Base-by-base conservation (phyloP, 2,113 vertebrate genomes). In the Miniopterus natalensis region DNA sequence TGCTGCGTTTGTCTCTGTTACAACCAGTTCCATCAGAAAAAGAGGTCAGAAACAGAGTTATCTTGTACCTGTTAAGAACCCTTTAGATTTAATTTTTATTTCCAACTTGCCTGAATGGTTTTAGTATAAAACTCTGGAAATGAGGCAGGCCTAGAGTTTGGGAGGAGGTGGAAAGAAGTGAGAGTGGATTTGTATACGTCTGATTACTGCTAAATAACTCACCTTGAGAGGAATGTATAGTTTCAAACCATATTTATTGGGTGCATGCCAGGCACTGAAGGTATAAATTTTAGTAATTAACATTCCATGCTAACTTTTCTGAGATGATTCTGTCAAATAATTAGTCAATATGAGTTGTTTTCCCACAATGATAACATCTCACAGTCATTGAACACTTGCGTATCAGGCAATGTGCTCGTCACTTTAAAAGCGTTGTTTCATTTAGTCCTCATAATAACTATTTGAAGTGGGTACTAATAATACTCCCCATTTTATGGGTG, bases 81-180 rank as follows among this genome's bases (percentile, higher is more conserved):
- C 59, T 93, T 87, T 93, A 78, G 8, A 61, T 79, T 93, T 79
- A 10, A 87, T 87, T 96, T 96, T 87, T 83, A 73, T 68, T 95
- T 55, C 80, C 42, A 73, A 12, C 8, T 40, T 97, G 23, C n/a
- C 68, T 61, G 63, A 40, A 73, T 92, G 53, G 31, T 88, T 73
- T 75, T 63, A 86, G 20, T 75, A 23, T 61, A 75, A 78, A 77
- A 73, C 29, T 57, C 47, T 77, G 23, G 77, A 57, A 91, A 57
- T 71, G 40, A 63, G 61, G 12, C 29, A 25, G 27, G 25, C 42
- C 15, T 14, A 0, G n/a, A 2, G 5, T 73, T 90, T 84, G n/a
- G 13, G 57, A 40, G 11, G 47, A 66, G 25, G 36, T 71, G n/a
- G 27, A 1, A 36, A 45, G 27, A 94, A 13, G 40, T 45, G 75